Evolutionary conservation across 2,888 invertebrate genomes (phyloP).

Genomic region (Agrilus cyanescens): DNA sequence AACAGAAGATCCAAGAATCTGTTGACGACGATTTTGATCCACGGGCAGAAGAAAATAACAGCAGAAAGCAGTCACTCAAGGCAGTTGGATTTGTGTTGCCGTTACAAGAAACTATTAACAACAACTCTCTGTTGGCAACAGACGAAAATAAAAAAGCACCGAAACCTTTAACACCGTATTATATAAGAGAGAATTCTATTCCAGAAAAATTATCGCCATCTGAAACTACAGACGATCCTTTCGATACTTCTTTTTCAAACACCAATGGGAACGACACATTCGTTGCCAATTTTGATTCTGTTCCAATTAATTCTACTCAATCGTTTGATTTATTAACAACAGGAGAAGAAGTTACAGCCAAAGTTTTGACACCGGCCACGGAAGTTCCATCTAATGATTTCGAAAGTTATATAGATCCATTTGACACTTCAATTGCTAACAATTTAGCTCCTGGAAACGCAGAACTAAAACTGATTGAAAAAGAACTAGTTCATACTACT

Average conservation of each 20-base stretch:
- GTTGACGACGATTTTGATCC: constrained; percentile 79
- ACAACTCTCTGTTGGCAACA: constrained; percentile 43
- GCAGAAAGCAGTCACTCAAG: constrained; percentile 29
- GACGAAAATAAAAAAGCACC: constrained; percentile 45
- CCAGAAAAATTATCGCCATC: constrained; percentile 42
- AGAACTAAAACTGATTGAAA: constrained; percentile 45
- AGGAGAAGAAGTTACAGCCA: constrained; percentile 49
- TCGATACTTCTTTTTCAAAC: constrained; percentile 52
- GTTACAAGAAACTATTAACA: constrained; percentile 11
- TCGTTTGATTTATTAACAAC: constrained; percentile 37
- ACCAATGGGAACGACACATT: constrained; percentile 46
- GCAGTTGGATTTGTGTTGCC: constrained; percentile 50
- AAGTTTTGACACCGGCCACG: constrained; percentile 55
- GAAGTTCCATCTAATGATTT: constrained; percentile 33
- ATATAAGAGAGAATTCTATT: constrained; percentile 51
- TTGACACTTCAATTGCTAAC: constrained; percentile 75
- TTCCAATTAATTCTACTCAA: constrained; percentile 10
- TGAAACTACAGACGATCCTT: constrained; percentile 45
- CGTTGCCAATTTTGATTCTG: constrained; percentile 50
- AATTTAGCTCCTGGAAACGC: constrained; percentile 47
- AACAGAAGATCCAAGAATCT: constrained; percentile 33
- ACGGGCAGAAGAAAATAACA: constrained; percentile 45
- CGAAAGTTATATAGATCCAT: constrained; percentile 55
- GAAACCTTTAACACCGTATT: constrained; percentile 74
- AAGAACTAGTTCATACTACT: constrained; percentile 36